phyloP scores from a whole-genome alignment of 2,797 vertebrate genomes.

The Dromococcyx pavoninus region DNA sequence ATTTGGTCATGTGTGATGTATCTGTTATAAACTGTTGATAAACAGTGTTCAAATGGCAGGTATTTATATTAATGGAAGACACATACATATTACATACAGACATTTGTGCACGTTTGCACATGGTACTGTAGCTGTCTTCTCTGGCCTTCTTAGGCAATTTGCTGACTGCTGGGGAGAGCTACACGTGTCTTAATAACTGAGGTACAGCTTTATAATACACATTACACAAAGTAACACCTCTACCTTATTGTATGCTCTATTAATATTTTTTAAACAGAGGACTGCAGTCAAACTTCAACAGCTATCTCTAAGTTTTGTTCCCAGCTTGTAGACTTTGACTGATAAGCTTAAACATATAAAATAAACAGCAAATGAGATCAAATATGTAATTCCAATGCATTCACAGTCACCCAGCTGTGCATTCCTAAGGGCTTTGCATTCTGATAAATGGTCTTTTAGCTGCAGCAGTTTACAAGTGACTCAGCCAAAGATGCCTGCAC shows the following conservation, averaged over 20 bases:
- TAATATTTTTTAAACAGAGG: not conserved
- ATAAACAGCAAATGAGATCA: constrained; percentile 37
- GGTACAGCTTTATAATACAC: not conserved
- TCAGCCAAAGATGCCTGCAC: not conserved
- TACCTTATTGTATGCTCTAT: not conserved
- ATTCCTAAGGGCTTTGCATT: constrained; percentile 36
- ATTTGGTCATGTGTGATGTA: not conserved
- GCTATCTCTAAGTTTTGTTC: not conserved
- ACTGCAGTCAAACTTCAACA: not conserved
- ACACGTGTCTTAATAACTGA: not conserved
- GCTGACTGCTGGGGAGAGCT: not conserved
- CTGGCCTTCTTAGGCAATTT: not conserved
- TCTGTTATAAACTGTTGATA: not conserved
- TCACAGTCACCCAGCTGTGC: not conserved
- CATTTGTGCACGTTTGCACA: not conserved
- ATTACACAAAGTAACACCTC: not conserved
- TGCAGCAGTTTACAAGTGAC: constrained; percentile 10
- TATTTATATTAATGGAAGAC: not conserved
- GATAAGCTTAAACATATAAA: constrained; percentile 42
- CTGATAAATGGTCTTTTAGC: constrained; percentile 47
- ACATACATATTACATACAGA: not conserved
- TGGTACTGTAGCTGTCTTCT: not conserved
- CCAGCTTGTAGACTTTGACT: constrained; percentile 3
- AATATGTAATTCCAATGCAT: not conserved
- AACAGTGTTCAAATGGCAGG: not conserved